Evolutionary conservation across 1,140 invertebrate species (phyloP).

Genomic region (Drosophila persimilis): DNA sequence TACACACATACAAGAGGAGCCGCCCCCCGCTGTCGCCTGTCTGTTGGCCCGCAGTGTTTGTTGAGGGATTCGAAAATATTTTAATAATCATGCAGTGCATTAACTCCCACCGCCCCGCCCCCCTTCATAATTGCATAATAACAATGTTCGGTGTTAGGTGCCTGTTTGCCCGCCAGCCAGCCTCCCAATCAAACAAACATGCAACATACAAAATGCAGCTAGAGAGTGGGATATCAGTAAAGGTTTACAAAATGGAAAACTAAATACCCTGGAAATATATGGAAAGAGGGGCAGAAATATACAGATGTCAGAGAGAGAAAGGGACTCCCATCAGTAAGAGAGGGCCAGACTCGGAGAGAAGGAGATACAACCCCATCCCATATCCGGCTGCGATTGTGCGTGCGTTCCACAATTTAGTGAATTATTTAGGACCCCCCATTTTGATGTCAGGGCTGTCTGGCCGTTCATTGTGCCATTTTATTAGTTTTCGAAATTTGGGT

Average conservation of each 20-base stretch:
- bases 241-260: too few species aligned
- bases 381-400: conserved; percentile 7
- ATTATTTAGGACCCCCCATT: conserved; percentile 57
- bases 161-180: conserved; percentile 33
- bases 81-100: conserved; percentile 76
- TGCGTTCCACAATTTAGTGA: conserved; percentile 35
- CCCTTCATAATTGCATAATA: conserved; percentile 73
- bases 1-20: not conserved
- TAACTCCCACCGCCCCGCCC: conserved; percentile 54
- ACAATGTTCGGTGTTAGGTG: conserved; percentile 52
- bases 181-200: conserved; percentile 52
- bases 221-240: not conserved
- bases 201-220: not conserved
- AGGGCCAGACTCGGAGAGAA: conserved; percentile 1
- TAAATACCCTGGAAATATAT: too few species aligned
- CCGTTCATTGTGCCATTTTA: conserved; percentile 56
- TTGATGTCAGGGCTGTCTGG: conserved; percentile 35
- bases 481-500: conserved; percentile 76
- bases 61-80: conserved; percentile 55
- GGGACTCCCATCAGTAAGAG: too few species aligned
- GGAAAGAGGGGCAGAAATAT: too few species aligned
- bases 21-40: not conserved
- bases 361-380: conserved; percentile 5
- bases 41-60: conserved; percentile 8
- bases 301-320: too few species aligned